Base-by-base conservation (phyloP, 1,140 invertebrate species). In the Megathymus violae region DNA sequence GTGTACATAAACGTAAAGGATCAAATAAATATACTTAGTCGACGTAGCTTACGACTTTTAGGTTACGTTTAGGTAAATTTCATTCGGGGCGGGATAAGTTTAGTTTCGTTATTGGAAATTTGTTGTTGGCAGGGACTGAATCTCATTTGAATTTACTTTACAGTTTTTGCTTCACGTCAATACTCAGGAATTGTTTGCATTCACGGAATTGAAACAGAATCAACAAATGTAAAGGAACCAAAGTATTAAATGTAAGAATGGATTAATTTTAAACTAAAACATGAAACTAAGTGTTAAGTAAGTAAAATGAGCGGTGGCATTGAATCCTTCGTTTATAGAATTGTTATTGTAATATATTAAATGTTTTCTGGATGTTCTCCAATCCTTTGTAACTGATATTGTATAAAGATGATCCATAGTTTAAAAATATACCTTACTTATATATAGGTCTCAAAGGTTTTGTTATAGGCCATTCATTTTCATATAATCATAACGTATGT, bases 211-310 rank as follows among this genome's bases (percentile, higher is more conserved):
- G 82, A 89, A 76, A 62, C 62, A 67, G 64, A 69, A 62, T 68
- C 58, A 64, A 76, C 69, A 73, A 74, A 50, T 31, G 76, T 78
- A 79, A 80, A 76, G 73, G 85, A 85, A 88, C 82, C 85, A 88
- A 87, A 78, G 63, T 81, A 72, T 70, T 67, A 65, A 65, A 69
- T 56, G 63, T 68, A 62, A 67, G 56, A 31, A 43, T 56, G 44
- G 63, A 70, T 71, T 68, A 78, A 63, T 64, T 56, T 67, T 59
- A 67, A 69, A 71, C n/a, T 36, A n/a, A 64, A 66, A 66, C 36
- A 47, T 52, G n/a, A 59, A 66, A 61, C 54, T 44, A 54, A 50
- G 50, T 62, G 22, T 40, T 25, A 61, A 62, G 13, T 38, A 36
- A 2, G 22, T 25, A 25, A 25, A n/a, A n/a, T n/a, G 56, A 59